Percentiles rank a stretch among this genome's conserved stretches.
Evolutionary conservation across 2,888 invertebrate genomes (phyloP).

Genomic region (Muschampia plurimacula): DNA sequence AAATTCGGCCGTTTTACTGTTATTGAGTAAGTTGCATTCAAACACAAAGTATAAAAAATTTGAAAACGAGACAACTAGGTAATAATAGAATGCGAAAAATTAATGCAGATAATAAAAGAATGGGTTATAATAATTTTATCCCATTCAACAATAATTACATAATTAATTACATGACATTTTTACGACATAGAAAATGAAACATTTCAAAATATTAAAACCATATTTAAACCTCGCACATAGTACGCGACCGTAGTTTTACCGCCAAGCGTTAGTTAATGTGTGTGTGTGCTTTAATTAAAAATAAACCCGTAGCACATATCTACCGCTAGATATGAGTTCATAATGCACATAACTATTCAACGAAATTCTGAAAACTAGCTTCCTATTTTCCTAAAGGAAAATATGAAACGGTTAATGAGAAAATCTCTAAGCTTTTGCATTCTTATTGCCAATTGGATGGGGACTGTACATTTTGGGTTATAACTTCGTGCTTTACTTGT

Average conservation of each 20-base stretch:
- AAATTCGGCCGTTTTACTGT: too few relatives aligned
- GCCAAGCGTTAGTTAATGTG: background rate
- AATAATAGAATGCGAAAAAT: too few relatives aligned
- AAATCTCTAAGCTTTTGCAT: background rate
- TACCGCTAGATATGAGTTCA: background rate
- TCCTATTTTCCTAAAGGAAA: background rate
- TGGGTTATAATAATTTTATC: too few relatives aligned
- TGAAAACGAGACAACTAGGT: too few relatives aligned
- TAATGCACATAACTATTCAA: background rate
- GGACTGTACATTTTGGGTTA: background rate
- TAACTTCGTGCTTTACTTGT: background rate
- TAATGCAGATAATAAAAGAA: too few relatives aligned
- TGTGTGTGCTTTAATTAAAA: conserved; percentile 11
- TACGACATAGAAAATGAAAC: background rate
- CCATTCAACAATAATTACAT: background rate
- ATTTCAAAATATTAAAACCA: background rate
- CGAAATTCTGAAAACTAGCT: background rate
- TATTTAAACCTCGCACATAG: background rate
- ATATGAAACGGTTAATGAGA: background rate
- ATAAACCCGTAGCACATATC: background rate
- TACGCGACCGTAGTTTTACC: background rate
- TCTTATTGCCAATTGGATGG: background rate
- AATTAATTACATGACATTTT: background rate
- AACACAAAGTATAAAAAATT: too few relatives aligned
- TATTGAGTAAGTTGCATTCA: too few relatives aligned